Evolutionary conservation across 2,113 vertebrate genomes (phyloP).

Genomic region (Eclectus roratus): DNA sequence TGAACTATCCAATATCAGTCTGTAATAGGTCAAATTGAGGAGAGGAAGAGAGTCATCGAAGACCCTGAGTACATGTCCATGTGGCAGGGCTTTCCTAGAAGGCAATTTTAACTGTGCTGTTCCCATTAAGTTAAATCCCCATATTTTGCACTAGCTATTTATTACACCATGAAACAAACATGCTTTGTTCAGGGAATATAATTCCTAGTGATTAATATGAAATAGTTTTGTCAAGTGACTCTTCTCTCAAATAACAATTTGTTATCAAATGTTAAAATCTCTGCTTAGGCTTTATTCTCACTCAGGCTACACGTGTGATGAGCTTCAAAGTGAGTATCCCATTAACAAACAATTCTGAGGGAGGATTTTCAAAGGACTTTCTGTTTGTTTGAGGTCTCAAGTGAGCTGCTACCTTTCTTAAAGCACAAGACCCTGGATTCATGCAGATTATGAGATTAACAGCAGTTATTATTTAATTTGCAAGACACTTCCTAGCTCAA

Average conservation of each 20-base stretch:
- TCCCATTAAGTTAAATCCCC: neutral
- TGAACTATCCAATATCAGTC: neutral
- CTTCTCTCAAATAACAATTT: neutral
- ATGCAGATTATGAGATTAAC: neutral
- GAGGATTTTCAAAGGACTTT: neutral
- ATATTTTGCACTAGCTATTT: neutral
- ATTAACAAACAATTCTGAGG: neutral
- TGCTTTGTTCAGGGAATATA: neutral
- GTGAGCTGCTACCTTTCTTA: neutral
- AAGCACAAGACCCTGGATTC: neutral
- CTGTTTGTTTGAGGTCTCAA: neutral
- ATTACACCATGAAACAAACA: neutral
- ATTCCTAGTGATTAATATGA: conserved; percentile 17
- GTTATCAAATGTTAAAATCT: neutral
- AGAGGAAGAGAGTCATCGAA: neutral
- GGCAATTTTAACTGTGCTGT: neutral
- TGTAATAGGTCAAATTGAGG: neutral
- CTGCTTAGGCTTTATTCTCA: neutral
- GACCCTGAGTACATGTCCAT: neutral
- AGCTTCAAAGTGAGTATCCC: neutral
- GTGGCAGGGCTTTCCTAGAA: neutral
- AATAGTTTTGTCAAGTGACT: neutral
- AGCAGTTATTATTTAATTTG: neutral
- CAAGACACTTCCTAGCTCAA: neutral
- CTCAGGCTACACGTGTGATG: neutral